Conservation (phyloP, 2,888 invertebrate species). For the Galerucella calmariensis region DNA sequence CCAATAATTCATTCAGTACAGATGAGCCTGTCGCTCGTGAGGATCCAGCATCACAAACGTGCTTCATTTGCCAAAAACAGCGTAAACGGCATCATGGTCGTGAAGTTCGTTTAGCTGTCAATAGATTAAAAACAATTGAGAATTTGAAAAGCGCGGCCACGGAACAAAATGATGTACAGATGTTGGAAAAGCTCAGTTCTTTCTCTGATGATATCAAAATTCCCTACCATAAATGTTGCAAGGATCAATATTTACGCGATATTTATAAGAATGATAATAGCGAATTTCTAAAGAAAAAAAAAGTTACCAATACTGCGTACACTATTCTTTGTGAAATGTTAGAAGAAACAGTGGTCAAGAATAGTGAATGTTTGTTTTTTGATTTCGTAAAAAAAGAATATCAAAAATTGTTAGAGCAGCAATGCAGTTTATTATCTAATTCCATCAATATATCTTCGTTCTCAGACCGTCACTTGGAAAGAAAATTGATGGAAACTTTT, state of each 20-base stretch:
- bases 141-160: slow-evolving; percentile 22
- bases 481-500: slow-evolving; percentile 46
- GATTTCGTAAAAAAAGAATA: slow-evolving; percentile 28
- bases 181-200: slow-evolving; percentile 30
- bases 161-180: slow-evolving; percentile 19
- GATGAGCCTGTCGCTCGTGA: slow-evolving; percentile 11
- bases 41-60: slow-evolving; percentile 12
- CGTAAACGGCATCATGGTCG: slow-evolving; percentile 22
- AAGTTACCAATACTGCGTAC: slow-evolving; percentile 27
- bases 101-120: slow-evolving; percentile 27
- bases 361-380: slow-evolving; percentile 44
- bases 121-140: slow-evolving; percentile 23
- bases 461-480: slow-evolving; percentile 42
- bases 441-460: slow-evolving; percentile 25
- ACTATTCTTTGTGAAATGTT: slow-evolving; percentile 26
- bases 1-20: slow-evolving; percentile 13
- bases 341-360: slow-evolving; percentile 27
- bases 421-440: slow-evolving; percentile 24
- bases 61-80: background rate
- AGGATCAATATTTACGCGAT: slow-evolving; percentile 24
- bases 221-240: slow-evolving; percentile 29
- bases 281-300: slow-evolving; percentile 27
- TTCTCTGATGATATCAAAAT: slow-evolving; percentile 22
- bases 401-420: slow-evolving; percentile 21
- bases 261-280: slow-evolving; percentile 22